Conservation (phyloP, 2,888 invertebrate species). For the Lydus trimaculatus region DNA sequence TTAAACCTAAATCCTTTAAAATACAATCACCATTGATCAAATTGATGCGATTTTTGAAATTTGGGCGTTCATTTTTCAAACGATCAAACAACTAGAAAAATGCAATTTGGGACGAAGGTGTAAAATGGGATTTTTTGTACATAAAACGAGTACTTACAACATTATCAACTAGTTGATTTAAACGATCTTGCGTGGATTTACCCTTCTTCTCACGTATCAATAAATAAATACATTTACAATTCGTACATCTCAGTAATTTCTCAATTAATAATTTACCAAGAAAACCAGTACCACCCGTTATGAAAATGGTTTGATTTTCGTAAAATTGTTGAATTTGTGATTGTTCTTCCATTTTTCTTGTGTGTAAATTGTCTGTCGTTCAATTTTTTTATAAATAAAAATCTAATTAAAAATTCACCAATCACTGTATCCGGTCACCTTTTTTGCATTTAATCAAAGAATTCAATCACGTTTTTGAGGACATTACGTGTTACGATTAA, state of each 20-base stretch:
- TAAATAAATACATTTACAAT: slow-evolving; percentile 61
- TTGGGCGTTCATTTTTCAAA: slow-evolving; percentile 64
- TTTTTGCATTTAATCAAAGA: too few relatives aligned
- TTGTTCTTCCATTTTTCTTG: too few relatives aligned
- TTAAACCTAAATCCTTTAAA: slow-evolving; percentile 70
- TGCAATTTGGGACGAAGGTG: too few relatives aligned
- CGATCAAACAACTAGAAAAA: slow-evolving; percentile 64
- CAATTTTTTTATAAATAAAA: neutral
- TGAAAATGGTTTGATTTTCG: slow-evolving; percentile 52
- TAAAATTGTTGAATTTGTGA: neutral
- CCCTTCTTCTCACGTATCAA: slow-evolving; percentile 67
- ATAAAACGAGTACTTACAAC: slow-evolving; percentile 58
- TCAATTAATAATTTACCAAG: slow-evolving; percentile 66
- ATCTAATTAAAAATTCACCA: too few relatives aligned
- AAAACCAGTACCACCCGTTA: slow-evolving; percentile 66
- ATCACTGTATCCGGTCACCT: too few relatives aligned
- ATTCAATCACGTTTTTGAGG: too few relatives aligned
- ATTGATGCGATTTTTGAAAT: slow-evolving; percentile 72
- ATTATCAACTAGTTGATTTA: slow-evolving; percentile 73
- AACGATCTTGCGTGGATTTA: slow-evolving; percentile 69
- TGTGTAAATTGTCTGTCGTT: too few relatives aligned
- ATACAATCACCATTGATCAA: slow-evolving; percentile 75
- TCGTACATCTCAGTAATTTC: slow-evolving; percentile 65
- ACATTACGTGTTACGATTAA: too few relatives aligned
- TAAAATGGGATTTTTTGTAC: neutral